Percentiles rank a stretch among this genome's conserved stretches.
phyloP scores from a whole-genome alignment of 1,140 invertebrate species.

The Pteromalus puparum region DNA sequence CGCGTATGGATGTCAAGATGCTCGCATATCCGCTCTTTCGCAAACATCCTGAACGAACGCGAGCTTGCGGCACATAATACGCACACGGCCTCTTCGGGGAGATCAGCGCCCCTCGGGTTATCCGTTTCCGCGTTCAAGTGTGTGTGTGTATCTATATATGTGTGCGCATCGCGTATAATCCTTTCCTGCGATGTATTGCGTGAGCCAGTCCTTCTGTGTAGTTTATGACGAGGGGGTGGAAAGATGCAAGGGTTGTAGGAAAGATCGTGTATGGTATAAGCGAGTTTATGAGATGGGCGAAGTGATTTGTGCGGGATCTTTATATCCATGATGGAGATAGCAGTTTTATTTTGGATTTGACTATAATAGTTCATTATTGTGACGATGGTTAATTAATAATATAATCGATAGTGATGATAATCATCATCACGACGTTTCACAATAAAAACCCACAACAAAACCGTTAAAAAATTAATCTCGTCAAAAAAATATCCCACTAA shows the following conservation, averaged over 20 bases:
- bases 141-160: background rate
- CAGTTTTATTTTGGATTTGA: too few species aligned
- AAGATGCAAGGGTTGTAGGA: background rate
- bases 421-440: too few species aligned
- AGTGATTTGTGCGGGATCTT: too few species aligned
- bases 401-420: too few species aligned
- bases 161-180: conserved; percentile 30
- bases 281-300: too few species aligned
- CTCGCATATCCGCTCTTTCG: conserved; percentile 17
- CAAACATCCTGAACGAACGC: conserved; percentile 17
- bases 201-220: background rate
- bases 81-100: background rate
- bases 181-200: conserved; percentile 10
- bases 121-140: background rate
- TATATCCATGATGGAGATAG: too few species aligned
- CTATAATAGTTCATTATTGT: too few species aligned
- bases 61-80: background rate
- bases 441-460: background rate
- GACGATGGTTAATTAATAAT: too few species aligned
- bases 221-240: background rate
- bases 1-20: conserved; percentile 27
- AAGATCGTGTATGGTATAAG: background rate
- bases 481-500: background rate
- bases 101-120: background rate
- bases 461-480: background rate